A percentile compares a stretch with the other conserved stretches of the same genome.
Evolutionary conservation across 2,113 vertebrate genomes (phyloP).

Genomic region (Cryptotis parvus): DNA sequence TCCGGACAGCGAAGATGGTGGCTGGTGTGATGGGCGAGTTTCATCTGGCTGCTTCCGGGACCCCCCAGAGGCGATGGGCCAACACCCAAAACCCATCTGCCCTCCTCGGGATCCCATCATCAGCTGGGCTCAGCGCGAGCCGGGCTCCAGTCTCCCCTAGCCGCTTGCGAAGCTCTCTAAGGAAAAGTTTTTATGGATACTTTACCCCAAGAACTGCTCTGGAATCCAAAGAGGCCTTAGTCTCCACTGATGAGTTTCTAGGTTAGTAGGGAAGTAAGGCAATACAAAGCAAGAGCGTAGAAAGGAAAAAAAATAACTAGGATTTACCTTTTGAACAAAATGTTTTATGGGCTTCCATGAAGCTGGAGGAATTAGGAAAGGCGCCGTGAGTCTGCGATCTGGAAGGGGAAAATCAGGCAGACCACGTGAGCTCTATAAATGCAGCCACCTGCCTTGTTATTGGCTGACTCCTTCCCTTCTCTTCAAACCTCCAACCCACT

Average conservation of each 20-base stretch:
- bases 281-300: not conserved
- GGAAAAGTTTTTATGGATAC: not conserved
- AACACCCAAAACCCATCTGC: too few species aligned
- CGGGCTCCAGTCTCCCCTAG: too few species aligned
- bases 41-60: too few species aligned
- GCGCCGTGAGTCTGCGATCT: not conserved
- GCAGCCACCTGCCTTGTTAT: not conserved
- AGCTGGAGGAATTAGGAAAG: constrained; percentile 18
- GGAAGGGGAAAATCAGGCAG: not conserved
- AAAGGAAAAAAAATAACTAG: not conserved
- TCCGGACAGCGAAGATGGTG: too few species aligned
- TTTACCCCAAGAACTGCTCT: constrained; percentile 1
- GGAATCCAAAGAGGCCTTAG: not conserved
- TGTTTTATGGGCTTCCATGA: not conserved
- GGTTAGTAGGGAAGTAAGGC: not conserved
- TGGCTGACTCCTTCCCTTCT: constrained; percentile 1
- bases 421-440: too few species aligned
- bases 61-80: too few species aligned
- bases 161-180: too few species aligned
- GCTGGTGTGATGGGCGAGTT: too few species aligned
- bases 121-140: too few species aligned
- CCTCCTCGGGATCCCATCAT: too few species aligned
- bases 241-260: not conserved
- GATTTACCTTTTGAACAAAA: constrained; percentile 9
- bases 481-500: too few species aligned